Percentiles rank a stretch among this genome's conserved stretches.
These are phyloP conservation scores for Mustelus asterias DNA, from an alignment of 2,113 vertebrate species.

Conservation along the genomic window DNA sequence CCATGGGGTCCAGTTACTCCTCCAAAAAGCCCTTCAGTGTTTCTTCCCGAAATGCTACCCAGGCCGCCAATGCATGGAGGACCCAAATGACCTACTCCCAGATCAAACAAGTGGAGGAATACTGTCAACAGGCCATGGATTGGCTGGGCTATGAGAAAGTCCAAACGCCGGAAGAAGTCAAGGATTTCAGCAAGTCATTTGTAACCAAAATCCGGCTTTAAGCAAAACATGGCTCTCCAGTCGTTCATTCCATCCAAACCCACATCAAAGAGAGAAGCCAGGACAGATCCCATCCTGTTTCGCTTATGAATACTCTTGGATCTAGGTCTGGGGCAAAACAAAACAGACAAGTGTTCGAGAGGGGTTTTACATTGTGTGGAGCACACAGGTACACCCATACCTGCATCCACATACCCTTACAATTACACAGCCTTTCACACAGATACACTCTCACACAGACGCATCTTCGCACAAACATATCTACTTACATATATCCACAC, in stretches of 20 bases:
- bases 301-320: background rate
- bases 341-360: background rate
- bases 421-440: background rate
- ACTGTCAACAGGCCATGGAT: constrained; percentile 87
- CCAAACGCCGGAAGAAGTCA: constrained; percentile 76
- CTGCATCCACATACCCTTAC: background rate
- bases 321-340: background rate
- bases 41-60: constrained; percentile 86
- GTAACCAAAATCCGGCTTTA: constrained; percentile 79
- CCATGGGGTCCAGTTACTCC: constrained; percentile 83
- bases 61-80: constrained; percentile 91
- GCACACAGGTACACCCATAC: background rate
- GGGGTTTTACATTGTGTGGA: background rate
- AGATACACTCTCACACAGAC: background rate
- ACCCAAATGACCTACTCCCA: constrained; percentile 88
- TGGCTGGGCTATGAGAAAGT: constrained; percentile 85
- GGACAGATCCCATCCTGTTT: background rate
- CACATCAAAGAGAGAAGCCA: background rate
- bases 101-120: constrained; percentile 97
- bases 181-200: constrained; percentile 87
- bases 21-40: constrained; percentile 88
- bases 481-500: background rate
- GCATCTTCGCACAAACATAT: no score
- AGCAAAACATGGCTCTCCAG: constrained; percentile 41
- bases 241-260: background rate